Evolutionary conservation across 2,888 invertebrate genomes (phyloP), one percentile per base, ranked within the genome.

Genomic region (Diplazon laetatorius): DNA sequence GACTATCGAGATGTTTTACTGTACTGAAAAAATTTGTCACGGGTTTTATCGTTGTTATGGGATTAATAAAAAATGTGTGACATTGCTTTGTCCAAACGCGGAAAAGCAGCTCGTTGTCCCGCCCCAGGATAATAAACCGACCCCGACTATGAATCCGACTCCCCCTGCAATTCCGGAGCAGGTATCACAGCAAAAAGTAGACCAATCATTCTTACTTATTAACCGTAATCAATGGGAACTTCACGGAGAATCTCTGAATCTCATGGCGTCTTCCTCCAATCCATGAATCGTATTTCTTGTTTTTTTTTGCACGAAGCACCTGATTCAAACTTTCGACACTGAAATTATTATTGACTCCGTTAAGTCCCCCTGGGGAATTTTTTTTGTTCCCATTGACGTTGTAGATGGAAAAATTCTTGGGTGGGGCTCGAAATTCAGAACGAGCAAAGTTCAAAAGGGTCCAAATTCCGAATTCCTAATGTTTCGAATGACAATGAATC

Each of bases 101-200:
- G 81, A 81, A 79, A 89, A 87, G 89, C 90, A 89, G 90, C 90
- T 90, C 85, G 87, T 91, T 86, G 90, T 89, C 63, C 75, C 78
- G 88, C 84, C 88, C 85, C 90, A 90, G 88, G 91, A 91, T 86
- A 91, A 87, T 88, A 91, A 91, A 89, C 84, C 90, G 85, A 89
- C 89, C 81, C 87, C 91, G 87, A 89, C 91, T 85, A 88, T 91
- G 87, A 90, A 89, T 86, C 89, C 91, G 87, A 90, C 89, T 87
- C 89, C 91, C 84, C 90, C 91, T 89, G 89, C 90, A 85, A 90
- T 91, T 85, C 89, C 91, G 75, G 92, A 92, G 83, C 92, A 92
- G 92, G 92, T 92, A 91, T 76, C 76, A 75, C 78, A 75, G 71
- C 78, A 79, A 79, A 79, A 79, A 79, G 78, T 79, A 79, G 75